phyloP scores from a whole-genome alignment of 1,140 invertebrate species.

The Papilio xuthus region DNA sequence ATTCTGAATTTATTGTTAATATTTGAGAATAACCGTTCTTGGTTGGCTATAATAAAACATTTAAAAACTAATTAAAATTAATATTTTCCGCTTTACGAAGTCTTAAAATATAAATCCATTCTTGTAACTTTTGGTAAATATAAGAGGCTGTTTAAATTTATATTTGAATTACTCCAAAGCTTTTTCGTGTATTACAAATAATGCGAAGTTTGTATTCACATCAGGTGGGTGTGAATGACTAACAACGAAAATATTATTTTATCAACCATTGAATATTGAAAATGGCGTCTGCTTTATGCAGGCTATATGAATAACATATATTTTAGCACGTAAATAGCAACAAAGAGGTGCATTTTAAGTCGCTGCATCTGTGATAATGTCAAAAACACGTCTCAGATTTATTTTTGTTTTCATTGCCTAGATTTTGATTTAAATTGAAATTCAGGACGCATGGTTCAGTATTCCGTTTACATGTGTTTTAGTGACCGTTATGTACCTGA shows the following conservation, averaged over 20 bases:
- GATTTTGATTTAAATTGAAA: neutral
- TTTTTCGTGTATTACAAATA: neutral
- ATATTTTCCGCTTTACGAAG: too few relatives aligned
- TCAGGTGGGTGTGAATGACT: neutral
- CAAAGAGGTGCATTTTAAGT: neutral
- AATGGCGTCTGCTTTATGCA: neutral
- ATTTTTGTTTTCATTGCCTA: constrained; percentile 8
- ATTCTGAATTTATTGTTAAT: too few relatives aligned
- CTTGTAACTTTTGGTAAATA: too few relatives aligned
- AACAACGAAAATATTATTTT: neutral
- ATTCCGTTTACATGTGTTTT: neutral
- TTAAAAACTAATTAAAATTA: too few relatives aligned
- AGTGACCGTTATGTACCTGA: neutral
- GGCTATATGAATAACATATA: neutral
- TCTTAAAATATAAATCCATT: too few relatives aligned
- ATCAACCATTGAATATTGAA: neutral
- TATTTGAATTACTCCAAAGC: neutral
- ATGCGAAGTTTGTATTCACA: neutral
- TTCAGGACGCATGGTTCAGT: neutral
- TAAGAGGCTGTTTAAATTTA: neutral
- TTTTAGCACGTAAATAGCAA: neutral
- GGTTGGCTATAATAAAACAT: too few relatives aligned
- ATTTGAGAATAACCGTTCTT: too few relatives aligned
- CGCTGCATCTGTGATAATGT: neutral
- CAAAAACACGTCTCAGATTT: neutral